These are phyloP conservation scores for Chondrosia reniformis DNA, from an alignment of 37 sponge, comb jelly and placozoan species.

Conservation along the genomic window DNA sequence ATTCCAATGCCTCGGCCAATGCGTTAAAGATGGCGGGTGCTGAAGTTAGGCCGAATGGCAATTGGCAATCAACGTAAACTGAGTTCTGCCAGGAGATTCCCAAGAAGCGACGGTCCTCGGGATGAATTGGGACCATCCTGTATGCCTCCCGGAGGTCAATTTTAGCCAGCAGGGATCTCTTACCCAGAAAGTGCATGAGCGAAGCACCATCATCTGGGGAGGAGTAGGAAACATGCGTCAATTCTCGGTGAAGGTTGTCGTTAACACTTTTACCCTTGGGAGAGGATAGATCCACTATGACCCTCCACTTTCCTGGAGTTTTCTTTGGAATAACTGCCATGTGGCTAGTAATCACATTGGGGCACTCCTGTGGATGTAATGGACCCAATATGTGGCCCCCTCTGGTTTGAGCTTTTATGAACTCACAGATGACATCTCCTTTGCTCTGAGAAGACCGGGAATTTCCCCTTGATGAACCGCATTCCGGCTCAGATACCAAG, in stretches of 20 bases:
- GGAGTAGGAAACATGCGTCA: conserved; percentile 12
- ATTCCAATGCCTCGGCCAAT: conserved; percentile 11
- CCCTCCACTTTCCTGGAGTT: background rate
- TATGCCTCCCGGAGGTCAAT: conserved; percentile 8
- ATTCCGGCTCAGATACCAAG: background rate
- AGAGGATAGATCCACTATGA: conserved; percentile 16
- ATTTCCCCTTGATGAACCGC: background rate
- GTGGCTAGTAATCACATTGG: background rate
- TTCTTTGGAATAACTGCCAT: conserved; percentile 36
- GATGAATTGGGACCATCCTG: background rate
- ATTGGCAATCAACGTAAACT: conserved; percentile 9
- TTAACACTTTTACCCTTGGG: background rate
- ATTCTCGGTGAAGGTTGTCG: conserved; percentile 2
- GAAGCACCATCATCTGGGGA: background rate
- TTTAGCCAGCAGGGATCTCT: conserved; percentile 1
- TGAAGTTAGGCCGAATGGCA: conserved; percentile 16
- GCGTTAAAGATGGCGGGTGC: conserved; percentile 15
- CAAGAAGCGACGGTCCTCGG: conserved; percentile 8
- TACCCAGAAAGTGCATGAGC: background rate
- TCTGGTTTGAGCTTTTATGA: background rate
- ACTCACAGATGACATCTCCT: conserved; percentile 15
- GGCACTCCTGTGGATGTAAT: background rate
- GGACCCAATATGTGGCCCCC: conserved; percentile 34
- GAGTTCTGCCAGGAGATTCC: conserved; percentile 1
- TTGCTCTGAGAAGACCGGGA: conserved; percentile 10